Evolutionary conservation across 2,797 vertebrate genomes (phyloP).

Genomic region (Lepus townsendii): DNA sequence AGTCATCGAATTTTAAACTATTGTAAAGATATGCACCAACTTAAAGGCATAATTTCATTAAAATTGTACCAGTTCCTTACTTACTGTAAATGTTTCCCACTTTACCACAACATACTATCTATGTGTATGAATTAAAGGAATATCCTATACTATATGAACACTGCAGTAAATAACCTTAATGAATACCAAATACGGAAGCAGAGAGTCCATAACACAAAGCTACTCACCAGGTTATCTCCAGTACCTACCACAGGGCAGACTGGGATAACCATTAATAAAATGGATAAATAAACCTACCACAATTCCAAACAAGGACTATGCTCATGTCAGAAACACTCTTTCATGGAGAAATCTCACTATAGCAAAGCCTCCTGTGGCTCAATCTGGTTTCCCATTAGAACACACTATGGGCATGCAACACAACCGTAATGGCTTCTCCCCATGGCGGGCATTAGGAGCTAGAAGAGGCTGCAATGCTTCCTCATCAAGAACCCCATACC

Average conservation of each 20-base stretch:
- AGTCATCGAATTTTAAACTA: conserved; percentile 69
- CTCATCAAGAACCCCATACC: neutral
- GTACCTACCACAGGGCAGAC: neutral
- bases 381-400: neutral
- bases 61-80: neutral
- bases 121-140: neutral
- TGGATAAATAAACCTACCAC: neutral
- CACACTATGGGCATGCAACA: fast-evolving
- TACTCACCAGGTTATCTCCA: neutral
- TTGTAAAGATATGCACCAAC: conserved; percentile 57
- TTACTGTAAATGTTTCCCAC: neutral
- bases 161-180: neutral
- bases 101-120: neutral
- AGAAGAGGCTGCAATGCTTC: fast-evolving
- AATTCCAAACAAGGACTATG: neutral
- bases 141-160: neutral
- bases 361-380: neutral
- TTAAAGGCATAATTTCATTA: neutral
- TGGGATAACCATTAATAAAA: neutral
- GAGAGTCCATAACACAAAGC: neutral
- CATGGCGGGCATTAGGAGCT: fast-evolving
- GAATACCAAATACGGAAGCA: neutral
- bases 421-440: neutral
- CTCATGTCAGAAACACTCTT: neutral
- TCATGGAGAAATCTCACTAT: neutral